Evolutionary conservation across 2,888 invertebrate genomes (phyloP).

Genomic region (Melanargia galathea): DNA sequence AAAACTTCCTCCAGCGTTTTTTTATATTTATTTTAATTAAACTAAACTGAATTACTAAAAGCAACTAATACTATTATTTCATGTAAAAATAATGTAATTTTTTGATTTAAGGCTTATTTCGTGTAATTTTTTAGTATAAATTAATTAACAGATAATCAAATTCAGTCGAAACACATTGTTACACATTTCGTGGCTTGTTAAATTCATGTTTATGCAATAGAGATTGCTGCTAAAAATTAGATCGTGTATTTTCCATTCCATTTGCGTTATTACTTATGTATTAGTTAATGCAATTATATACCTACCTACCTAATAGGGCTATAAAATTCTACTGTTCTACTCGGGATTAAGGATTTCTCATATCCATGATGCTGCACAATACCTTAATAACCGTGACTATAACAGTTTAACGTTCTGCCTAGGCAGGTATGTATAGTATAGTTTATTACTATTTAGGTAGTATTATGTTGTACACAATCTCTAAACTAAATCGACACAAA

Average conservation of each 20-base stretch:
- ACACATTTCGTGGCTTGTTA: constrained; percentile 12
- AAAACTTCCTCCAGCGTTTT: too few species aligned
- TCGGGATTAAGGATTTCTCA: neutral
- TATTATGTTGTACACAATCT: too few species aligned
- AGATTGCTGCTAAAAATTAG: constrained; percentile 11
- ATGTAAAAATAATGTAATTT: neutral
- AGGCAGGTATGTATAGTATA: too few species aligned
- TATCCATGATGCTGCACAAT: neutral
- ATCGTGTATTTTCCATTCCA: neutral
- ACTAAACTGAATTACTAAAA: too few species aligned
- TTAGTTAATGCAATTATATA: constrained; percentile 2
- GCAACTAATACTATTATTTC: neutral
- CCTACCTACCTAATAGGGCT: neutral
- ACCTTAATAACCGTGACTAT: neutral
- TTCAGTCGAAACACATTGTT: neutral
- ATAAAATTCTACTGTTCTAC: neutral
- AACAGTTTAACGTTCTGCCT: neutral
- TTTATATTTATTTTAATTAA: too few species aligned
- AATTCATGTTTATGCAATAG: neutral
- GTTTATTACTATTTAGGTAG: too few species aligned
- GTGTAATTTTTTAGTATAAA: too few species aligned
- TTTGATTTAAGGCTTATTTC: neutral
- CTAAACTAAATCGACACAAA: too few species aligned
- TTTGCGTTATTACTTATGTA: too few species aligned
- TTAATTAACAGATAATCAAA: neutral